Percentiles rank a stretch among this genome's conserved stretches.
phyloP scores from a whole-genome alignment of 2,888 invertebrate genomes.

The Protonemura montana region DNA sequence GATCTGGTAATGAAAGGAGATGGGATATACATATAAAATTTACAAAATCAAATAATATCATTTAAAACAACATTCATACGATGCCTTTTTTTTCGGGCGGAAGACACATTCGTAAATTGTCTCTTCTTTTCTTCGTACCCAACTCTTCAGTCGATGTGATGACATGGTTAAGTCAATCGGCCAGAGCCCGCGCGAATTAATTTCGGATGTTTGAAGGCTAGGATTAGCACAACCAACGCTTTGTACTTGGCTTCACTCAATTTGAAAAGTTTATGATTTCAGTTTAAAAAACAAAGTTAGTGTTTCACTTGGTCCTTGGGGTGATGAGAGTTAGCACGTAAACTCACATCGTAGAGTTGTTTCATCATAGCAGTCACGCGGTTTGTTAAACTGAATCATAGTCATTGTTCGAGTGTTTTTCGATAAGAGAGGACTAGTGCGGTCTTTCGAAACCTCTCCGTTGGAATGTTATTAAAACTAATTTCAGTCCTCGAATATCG shows the following conservation, averaged over 20 bases:
- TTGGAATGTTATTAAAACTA: conserved; percentile 45
- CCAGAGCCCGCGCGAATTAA: neutral
- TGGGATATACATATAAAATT: conserved; percentile 36
- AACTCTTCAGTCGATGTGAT: conserved; percentile 31
- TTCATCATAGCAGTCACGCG: neutral
- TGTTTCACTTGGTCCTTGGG: conserved; percentile 49
- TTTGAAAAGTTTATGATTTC: conserved; percentile 41
- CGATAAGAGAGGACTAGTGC: conserved; percentile 26
- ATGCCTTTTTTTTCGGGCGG: conserved; percentile 40
- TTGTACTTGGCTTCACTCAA: conserved; percentile 47
- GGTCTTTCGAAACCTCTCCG: neutral
- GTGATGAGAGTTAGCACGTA: conserved; percentile 47
- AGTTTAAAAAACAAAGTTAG: conserved; percentile 47
- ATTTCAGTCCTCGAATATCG: conserved; percentile 28
- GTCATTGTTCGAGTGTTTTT: conserved; percentile 13
- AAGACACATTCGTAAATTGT: conserved; percentile 45
- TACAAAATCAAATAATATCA: conserved; percentile 38
- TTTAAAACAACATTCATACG: conserved; percentile 21
- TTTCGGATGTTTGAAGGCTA: neutral
- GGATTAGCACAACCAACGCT: conserved; percentile 36
- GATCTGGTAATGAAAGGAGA: conserved; percentile 28
- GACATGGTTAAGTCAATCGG: neutral
- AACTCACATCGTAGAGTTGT: conserved; percentile 46
- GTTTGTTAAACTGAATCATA: conserved; percentile 35
- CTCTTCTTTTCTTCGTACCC: conserved; percentile 22